Evolutionary conservation across 2,888 invertebrate species (phyloP).

Genomic region (Drosophila monieri): DNA sequence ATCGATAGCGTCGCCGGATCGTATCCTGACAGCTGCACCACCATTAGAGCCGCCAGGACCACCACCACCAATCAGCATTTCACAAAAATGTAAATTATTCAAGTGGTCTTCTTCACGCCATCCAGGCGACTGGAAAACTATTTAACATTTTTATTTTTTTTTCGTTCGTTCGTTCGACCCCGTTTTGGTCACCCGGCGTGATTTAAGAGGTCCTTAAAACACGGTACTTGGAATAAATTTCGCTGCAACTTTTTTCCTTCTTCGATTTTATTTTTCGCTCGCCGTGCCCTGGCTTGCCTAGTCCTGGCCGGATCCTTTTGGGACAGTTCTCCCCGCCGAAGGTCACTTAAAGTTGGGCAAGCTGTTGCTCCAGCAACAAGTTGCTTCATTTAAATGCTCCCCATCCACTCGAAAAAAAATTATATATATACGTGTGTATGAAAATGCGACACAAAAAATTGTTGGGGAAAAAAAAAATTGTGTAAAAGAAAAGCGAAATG

Average conservation of each 20-base stretch:
- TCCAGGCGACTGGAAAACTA: constrained; percentile 37
- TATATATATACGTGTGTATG: neutral
- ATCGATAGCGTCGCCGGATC: constrained; percentile 45
- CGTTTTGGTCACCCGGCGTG: constrained; percentile 55
- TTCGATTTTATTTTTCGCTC: neutral
- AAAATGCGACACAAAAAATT: constrained; percentile 54
- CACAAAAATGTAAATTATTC: constrained; percentile 72
- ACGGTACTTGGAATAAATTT: constrained; percentile 72
- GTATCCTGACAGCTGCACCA: constrained; percentile 23
- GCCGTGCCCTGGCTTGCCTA: neutral
- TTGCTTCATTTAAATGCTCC: constrained; percentile 44
- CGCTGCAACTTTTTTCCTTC: constrained; percentile 1
- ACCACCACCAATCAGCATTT: constrained; percentile 17
- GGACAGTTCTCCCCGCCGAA: constrained; percentile 45
- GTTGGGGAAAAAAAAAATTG: constrained; percentile 34
- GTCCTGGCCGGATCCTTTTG: constrained; percentile 14
- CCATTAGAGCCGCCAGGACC: constrained; percentile 37
- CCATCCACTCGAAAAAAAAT: constrained; percentile 6
- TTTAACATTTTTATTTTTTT: constrained; percentile 28
- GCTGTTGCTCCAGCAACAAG: constrained; percentile 65
- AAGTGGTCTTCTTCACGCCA: constrained; percentile 78
- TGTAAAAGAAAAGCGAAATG: constrained; percentile 74
- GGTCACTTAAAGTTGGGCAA: constrained; percentile 66
- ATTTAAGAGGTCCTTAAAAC: constrained; percentile 59
- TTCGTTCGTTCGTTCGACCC: constrained; percentile 15